A percentile compares a stretch with the other conserved stretches of the same genome.
phyloP scores from a whole-genome alignment of 2,113 vertebrate genomes.

The Malurus cyaneus region DNA sequence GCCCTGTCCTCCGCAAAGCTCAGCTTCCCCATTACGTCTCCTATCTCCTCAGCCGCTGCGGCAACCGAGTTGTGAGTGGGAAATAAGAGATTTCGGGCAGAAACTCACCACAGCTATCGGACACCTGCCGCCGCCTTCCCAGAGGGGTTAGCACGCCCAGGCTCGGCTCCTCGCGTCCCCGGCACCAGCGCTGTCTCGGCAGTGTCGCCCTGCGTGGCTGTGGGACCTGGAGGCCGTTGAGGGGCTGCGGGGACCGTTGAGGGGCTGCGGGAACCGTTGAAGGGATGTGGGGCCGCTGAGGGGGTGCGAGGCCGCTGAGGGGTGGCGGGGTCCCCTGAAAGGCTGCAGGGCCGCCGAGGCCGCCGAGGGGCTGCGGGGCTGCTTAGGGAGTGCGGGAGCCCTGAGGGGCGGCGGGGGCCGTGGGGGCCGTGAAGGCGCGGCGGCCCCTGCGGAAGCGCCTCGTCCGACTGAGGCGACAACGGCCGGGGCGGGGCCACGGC shows the following conservation, averaged over 20 bases:
- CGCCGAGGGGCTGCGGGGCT: neutral
- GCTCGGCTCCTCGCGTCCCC: fast-evolving
- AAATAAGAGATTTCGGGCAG: neutral
- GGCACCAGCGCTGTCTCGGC: neutral
- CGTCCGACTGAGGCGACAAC: fast-evolving
- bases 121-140: fast-evolving
- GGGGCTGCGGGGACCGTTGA: neutral
- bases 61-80: fast-evolving
- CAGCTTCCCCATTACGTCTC: neutral
- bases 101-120: fast-evolving
- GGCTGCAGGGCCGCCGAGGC: neutral
- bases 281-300: no score
- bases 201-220: fast-evolving
- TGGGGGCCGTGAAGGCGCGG: fast-evolving
- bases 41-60: fast-evolving
- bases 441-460: fast-evolving
- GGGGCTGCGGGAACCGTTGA: neutral
- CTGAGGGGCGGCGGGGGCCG: no score
- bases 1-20: fast-evolving
- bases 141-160: fast-evolving
- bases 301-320: no score
- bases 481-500: neutral
- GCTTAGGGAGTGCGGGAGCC: neutral
- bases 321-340: neutral
- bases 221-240: neutral